These are phyloP conservation scores for Galagoides demidoff DNA, from an alignment of 2,797 vertebrate species.

Conservation along the genomic window DNA sequence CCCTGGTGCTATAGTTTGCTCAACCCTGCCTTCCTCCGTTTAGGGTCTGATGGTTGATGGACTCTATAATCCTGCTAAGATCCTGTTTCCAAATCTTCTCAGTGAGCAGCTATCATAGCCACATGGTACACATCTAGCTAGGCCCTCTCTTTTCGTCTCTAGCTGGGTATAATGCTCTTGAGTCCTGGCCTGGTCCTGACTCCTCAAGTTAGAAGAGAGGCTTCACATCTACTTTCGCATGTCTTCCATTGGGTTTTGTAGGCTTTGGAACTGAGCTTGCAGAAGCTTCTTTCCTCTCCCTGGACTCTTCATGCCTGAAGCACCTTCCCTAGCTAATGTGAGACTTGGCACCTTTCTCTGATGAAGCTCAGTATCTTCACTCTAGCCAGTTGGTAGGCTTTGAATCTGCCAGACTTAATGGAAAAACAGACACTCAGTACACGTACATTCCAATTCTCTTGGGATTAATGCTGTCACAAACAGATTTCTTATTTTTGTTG, in stretches of 20 bases:
- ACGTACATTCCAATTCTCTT: background rate
- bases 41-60: background rate
- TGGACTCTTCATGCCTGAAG: background rate
- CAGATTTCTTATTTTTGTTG: background rate
- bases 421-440: background rate
- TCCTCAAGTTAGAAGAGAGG: background rate
- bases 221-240: background rate
- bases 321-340: background rate
- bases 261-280: background rate
- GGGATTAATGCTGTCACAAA: background rate
- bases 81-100: background rate
- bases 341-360: background rate
- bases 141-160: background rate
- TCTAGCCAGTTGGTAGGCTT: background rate
- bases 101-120: background rate
- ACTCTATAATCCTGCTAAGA: background rate
- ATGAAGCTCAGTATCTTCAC: background rate
- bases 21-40: background rate
- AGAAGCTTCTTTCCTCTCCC: background rate
- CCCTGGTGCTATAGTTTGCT: background rate
- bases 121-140: background rate
- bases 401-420: background rate
- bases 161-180: background rate
- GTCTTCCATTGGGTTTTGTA: background rate
- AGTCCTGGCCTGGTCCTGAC: background rate